Conservation (phyloP, 2,797 vertebrate genomes). For the Bucorvus abyssinicus region DNA sequence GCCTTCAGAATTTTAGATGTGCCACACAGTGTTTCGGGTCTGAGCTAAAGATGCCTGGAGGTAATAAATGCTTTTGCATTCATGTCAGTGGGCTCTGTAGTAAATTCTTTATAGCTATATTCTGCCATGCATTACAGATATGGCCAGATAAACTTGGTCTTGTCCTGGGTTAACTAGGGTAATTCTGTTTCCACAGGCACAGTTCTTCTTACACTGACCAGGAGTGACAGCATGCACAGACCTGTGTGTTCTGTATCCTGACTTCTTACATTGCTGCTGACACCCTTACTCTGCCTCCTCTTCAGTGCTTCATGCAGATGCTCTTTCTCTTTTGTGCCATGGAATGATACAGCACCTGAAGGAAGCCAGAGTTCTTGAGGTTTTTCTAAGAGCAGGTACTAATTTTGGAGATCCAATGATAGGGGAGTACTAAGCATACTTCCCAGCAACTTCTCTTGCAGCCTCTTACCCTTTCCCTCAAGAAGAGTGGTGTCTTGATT, state of each 20-base stretch:
- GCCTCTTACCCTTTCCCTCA: not conserved
- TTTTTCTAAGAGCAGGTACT: not conserved
- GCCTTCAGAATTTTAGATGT: not conserved
- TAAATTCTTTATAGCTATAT: not conserved
- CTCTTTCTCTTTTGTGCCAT: not conserved
- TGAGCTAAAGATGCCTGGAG: not conserved
- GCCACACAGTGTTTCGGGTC: not conserved
- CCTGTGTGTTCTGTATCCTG: not conserved
- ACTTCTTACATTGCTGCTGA: not conserved
- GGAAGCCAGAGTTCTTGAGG: not conserved
- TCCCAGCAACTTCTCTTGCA: not conserved
- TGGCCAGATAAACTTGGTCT: not conserved
- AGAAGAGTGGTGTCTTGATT: not conserved
- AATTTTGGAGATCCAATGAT: not conserved
- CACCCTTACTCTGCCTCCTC: not conserved
- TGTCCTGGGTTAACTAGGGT: not conserved
- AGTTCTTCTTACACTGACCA: not conserved
- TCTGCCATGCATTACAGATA: not conserved
- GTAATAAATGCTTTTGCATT: not conserved
- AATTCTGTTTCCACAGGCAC: not conserved
- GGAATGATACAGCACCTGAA: not conserved
- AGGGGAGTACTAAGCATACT: not conserved
- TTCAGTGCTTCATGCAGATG: not conserved
- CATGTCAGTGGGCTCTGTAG: not conserved
- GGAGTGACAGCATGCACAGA: fast-evolving